A percentile compares a stretch with the other conserved stretches of the same genome.
Evolutionary conservation across 2,888 invertebrate species (phyloP).

Genomic region (Sepioteuthis lessoniana): DNA sequence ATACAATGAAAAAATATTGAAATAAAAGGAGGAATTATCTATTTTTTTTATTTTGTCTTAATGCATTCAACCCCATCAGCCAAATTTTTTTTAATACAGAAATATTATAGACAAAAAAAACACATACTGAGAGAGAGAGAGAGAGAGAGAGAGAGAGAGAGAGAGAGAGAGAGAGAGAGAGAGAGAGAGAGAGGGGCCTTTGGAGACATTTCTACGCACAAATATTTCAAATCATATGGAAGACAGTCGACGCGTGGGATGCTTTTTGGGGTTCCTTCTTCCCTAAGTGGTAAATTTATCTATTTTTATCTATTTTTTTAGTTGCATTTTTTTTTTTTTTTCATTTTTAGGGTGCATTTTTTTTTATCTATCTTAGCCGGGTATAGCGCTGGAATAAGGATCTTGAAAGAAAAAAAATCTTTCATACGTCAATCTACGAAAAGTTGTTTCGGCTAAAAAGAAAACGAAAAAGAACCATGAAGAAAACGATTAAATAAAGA

Average conservation of each 20-base stretch:
- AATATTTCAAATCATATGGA: background rate
- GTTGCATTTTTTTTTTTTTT: background rate
- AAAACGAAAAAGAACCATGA: background rate
- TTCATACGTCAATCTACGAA: background rate
- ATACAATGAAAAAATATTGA: background rate
- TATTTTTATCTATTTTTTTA: background rate
- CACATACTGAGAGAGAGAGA: no score
- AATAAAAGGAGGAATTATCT: background rate
- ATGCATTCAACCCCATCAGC: slow-evolving; percentile 8
- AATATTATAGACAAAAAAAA: background rate
- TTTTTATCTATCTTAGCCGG: background rate
- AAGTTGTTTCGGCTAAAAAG: background rate
- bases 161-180: no score
- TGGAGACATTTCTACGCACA: background rate
- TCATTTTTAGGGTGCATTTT: background rate
- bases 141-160: background rate
- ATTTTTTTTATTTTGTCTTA: background rate
- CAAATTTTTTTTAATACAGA: background rate
- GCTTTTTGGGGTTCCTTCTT: background rate
- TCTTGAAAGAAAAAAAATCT: no score
- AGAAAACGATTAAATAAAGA: background rate
- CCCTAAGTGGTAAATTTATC: background rate
- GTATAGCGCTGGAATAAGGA: background rate
- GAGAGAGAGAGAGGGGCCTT: background rate
- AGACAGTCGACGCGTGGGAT: slow-evolving; percentile 7